Evolutionary conservation across 2,113 vertebrate species (phyloP).

Genomic region (Cryptotis parvus): DNA sequence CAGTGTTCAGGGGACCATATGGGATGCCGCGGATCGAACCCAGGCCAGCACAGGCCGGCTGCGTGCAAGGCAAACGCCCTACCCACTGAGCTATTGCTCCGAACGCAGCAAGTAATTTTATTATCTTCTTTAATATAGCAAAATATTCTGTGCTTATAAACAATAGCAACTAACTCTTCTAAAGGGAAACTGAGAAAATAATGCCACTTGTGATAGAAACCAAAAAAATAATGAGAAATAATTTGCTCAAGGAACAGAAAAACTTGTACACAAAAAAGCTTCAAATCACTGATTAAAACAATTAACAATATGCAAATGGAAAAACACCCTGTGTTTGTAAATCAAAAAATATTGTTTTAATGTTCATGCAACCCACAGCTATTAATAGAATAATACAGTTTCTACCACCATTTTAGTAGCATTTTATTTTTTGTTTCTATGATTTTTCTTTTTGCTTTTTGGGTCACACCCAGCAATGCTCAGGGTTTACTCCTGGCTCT

Average conservation of each 20-base stretch:
- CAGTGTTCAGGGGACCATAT: too few species aligned
- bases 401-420: not conserved
- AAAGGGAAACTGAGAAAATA: not conserved
- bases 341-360: not conserved
- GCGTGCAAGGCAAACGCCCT: too few species aligned
- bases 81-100: too few species aligned
- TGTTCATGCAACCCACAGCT: not conserved
- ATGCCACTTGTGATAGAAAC: not conserved
- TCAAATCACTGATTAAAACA: not conserved
- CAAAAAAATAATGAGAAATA: not conserved
- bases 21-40: too few species aligned
- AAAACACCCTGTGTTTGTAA: not conserved
- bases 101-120: not conserved
- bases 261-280: not conserved
- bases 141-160: not conserved
- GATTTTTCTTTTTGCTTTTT: too few species aligned
- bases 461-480: too few species aligned
- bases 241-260: not conserved
- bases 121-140: not conserved
- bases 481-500: too few species aligned
- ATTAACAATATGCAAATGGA: not conserved
- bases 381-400: not conserved
- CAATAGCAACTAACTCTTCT: not conserved
- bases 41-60: too few species aligned
- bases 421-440: not conserved